These are phyloP conservation scores for Colius striatus DNA, from an alignment of 2,113 vertebrate species.

Conservation along the genomic window DNA sequence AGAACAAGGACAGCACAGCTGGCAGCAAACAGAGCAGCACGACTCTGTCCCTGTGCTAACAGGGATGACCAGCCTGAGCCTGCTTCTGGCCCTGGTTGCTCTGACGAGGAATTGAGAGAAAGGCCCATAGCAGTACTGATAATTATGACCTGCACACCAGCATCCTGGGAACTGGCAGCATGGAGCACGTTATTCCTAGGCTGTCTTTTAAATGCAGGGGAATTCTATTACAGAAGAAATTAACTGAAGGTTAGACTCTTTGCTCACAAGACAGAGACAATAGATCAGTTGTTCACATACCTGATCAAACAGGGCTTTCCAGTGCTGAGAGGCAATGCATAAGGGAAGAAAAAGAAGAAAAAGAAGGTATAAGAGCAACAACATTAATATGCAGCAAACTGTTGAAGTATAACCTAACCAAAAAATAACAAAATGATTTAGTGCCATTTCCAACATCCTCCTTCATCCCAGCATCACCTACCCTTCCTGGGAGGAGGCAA, in stretches of 20 bases:
- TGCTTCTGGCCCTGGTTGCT: neutral
- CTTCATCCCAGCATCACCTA: slow-evolving; percentile 60
- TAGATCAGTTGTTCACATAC: slow-evolving; percentile 74
- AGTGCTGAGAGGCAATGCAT: slow-evolving; percentile 81
- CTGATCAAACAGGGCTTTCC: slow-evolving; percentile 91
- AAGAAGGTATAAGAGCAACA: slow-evolving; percentile 41
- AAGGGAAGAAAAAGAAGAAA: slow-evolving; percentile 60
- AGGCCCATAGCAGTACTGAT: neutral
- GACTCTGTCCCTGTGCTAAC: neutral
- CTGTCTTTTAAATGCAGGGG: neutral
- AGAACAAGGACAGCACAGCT: neutral
- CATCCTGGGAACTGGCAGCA: neutral
- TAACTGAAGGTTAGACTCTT: neutral
- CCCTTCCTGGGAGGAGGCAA: slow-evolving; percentile 58
- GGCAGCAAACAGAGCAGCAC: neutral
- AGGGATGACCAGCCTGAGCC: neutral
- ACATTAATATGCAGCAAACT: slow-evolving; percentile 36
- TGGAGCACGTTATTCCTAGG: neutral
- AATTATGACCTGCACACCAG: neutral
- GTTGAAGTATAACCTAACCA: slow-evolving; percentile 20
- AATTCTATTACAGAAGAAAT: neutral
- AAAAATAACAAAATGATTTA: slow-evolving; percentile 43
- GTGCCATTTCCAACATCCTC: slow-evolving; percentile 49
- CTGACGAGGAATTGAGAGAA: neutral
- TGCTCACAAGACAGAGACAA: slow-evolving; percentile 46